Percentiles rank a stretch among this genome's conserved stretches.
phyloP scores from a whole-genome alignment of 2,888 invertebrate genomes.

The Morinoia aosen region DNA sequence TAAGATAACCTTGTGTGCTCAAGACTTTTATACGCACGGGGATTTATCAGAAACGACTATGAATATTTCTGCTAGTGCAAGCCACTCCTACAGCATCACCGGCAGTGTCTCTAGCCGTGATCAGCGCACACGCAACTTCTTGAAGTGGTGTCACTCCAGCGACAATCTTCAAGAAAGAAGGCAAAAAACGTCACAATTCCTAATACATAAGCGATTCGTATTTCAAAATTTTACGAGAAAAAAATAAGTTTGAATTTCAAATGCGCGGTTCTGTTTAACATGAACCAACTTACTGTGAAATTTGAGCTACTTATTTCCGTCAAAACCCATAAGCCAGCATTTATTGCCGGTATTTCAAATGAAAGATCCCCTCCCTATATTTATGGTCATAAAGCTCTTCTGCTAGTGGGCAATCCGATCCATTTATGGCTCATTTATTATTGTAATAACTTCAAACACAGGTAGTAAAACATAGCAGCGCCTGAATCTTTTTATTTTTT shows the following conservation, averaged over 20 bases:
- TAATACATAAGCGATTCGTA: not conserved
- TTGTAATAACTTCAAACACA: not conserved
- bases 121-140: not conserved
- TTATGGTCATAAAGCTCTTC: not conserved
- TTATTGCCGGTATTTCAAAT: not conserved
- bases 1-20: conserved; percentile 14
- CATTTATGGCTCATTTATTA: not conserved
- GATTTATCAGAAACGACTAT: conserved; percentile 22
- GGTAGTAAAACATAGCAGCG: not conserved
- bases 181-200: not conserved
- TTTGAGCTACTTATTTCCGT: not conserved
- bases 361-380: not conserved
- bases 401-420: not conserved
- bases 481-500: not conserved
- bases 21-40: conserved; percentile 5
- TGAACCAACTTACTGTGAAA: not conserved
- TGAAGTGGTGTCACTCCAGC: not conserved
- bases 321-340: not conserved
- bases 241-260: not conserved
- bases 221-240: too few relatives aligned
- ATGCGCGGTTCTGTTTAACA: not conserved
- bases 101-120: not conserved
- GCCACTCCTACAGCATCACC: not conserved
- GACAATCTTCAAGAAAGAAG: not conserved
- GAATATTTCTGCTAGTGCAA: not conserved